Evolutionary conservation across 2,888 invertebrate species (phyloP).

Genomic region (Mesochorus sp.): DNA sequence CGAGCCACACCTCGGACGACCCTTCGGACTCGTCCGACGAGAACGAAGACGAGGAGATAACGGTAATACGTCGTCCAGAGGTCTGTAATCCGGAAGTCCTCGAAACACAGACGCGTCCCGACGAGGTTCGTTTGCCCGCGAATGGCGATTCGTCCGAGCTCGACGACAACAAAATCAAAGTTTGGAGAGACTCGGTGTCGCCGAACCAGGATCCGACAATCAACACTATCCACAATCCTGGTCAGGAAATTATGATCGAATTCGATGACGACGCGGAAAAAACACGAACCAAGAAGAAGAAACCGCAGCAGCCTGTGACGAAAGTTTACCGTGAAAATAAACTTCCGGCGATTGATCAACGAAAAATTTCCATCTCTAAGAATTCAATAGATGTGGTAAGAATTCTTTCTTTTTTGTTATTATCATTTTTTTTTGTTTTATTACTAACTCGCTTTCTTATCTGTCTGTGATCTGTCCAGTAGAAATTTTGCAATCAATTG

Average conservation of each 20-base stretch:
- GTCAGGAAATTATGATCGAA: conserved; percentile 73
- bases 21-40: conserved; percentile 42
- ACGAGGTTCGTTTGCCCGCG: conserved; percentile 40
- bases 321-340: conserved; percentile 60
- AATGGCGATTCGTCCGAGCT: background rate
- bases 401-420: background rate
- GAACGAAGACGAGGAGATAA: conserved; percentile 60
- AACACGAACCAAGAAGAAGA: conserved; percentile 55
- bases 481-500: too few species aligned
- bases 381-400: conserved; percentile 65
- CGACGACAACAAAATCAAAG: conserved; percentile 66
- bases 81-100: too few species aligned
- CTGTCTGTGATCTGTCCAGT: too few species aligned
- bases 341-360: conserved; percentile 63
- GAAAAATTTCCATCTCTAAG: conserved; percentile 63
- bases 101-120: too few species aligned
- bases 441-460: conserved; percentile 49
- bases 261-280: conserved; percentile 68
- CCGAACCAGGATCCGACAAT: conserved; percentile 41
- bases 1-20: conserved; percentile 20
- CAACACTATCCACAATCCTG: too few species aligned
- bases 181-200: conserved; percentile 73
- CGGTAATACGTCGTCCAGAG: conserved; percentile 63
- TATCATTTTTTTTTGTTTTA: conserved; percentile 22
- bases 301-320: conserved; percentile 54